phyloP scores from a whole-genome alignment of 2,888 invertebrate species.

The Alsophila aescularia region DNA sequence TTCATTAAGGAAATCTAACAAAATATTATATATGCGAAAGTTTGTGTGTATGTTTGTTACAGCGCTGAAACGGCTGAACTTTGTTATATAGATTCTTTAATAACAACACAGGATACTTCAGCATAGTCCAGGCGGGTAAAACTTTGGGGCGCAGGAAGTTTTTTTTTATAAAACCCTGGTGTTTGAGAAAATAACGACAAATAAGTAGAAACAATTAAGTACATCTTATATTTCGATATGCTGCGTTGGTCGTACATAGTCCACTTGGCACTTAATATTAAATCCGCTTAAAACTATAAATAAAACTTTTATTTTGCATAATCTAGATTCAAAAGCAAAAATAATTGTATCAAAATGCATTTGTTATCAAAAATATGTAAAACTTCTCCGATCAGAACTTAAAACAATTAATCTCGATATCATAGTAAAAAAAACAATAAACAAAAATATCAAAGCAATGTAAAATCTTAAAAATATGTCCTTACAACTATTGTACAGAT shows the following conservation, averaged over 20 bases:
- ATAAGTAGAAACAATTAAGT: slow-evolving; percentile 19
- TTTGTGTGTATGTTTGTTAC: too few relatives aligned
- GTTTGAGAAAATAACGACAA: background rate
- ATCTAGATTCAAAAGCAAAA: slow-evolving; percentile 26
- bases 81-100: too few relatives aligned
- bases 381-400: slow-evolving; percentile 36
- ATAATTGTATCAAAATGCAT: slow-evolving; percentile 32
- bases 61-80: too few relatives aligned
- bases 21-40: too few relatives aligned
- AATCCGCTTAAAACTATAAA: slow-evolving; percentile 20
- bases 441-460: slow-evolving; percentile 39
- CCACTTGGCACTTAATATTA: slow-evolving; percentile 26
- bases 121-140: too few relatives aligned
- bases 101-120: too few relatives aligned
- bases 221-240: slow-evolving; percentile 26
- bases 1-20: too few relatives aligned
- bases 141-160: too few relatives aligned
- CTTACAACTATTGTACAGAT: background rate
- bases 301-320: slow-evolving; percentile 15
- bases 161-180: too few relatives aligned
- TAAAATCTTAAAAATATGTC: slow-evolving; percentile 13
- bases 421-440: slow-evolving; percentile 24
- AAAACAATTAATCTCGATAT: slow-evolving; percentile 35
- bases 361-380: slow-evolving; percentile 35
- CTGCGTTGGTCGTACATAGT: slow-evolving; percentile 17